Evolutionary conservation across 2,113 vertebrate genomes (phyloP).

Genomic region (Dromiciops gliroides): DNA sequence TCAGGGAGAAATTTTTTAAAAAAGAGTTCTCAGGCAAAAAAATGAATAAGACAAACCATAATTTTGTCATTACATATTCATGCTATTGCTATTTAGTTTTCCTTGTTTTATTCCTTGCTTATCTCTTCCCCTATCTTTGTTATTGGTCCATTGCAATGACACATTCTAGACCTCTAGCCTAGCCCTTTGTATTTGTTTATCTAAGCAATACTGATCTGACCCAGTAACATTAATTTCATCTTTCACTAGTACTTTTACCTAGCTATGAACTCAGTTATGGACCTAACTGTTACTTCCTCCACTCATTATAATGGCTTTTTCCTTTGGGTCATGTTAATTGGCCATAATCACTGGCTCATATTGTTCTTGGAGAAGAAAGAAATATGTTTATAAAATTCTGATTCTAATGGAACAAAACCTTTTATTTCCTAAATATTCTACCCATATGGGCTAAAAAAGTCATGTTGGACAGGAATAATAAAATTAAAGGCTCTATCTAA

Average conservation of each 20-base stretch:
- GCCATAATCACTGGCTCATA: neutral
- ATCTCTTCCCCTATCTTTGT: neutral
- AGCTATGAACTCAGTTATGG: neutral
- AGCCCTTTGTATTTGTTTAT: neutral
- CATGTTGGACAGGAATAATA: neutral
- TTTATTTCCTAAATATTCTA: neutral
- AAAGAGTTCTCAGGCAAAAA: neutral
- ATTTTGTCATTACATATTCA: neutral
- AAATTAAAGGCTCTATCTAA: constrained; percentile 23
- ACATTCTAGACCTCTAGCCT: neutral
- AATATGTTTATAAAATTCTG: neutral
- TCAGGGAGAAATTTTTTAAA: no score
- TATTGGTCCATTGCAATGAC: neutral
- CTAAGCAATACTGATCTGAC: neutral
- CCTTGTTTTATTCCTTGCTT: neutral
- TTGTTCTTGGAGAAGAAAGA: neutral
- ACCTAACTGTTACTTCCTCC: neutral
- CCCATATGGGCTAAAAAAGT: neutral
- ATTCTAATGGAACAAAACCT: neutral
- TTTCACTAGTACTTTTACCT: neutral
- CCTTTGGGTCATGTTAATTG: neutral
- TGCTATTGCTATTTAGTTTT: neutral
- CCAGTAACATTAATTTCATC: neutral
- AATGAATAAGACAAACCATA: neutral
- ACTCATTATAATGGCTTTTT: neutral